Evolutionary conservation across 2,797 vertebrate genomes (phyloP).

Genomic region (Pantherophis vulpinus): DNA sequence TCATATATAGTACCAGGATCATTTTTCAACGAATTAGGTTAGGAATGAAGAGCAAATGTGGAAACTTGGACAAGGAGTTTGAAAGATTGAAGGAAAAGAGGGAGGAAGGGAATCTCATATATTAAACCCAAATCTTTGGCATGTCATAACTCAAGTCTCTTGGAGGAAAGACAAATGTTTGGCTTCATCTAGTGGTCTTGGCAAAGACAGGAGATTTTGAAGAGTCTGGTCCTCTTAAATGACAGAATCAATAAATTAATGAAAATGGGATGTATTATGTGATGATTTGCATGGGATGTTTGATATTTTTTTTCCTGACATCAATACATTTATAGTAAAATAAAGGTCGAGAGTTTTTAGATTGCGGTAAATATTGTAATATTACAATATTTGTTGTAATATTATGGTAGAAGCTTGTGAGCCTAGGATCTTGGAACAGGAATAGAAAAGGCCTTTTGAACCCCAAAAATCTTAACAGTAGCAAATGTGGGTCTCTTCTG

Average conservation of each 20-base stretch:
- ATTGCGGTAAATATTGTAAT: background rate
- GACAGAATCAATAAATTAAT: constrained; percentile 59
- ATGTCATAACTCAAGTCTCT: constrained; percentile 54
- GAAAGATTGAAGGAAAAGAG: constrained; percentile 41
- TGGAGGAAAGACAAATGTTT: constrained; percentile 43
- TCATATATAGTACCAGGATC: constrained; percentile 18
- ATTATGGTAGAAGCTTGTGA: background rate
- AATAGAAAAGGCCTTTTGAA: background rate
- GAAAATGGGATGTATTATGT: constrained; percentile 32
- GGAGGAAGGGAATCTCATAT: constrained; percentile 45
- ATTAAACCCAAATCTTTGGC: constrained; percentile 40
- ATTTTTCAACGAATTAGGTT: constrained; percentile 35
- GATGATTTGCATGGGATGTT: constrained; percentile 25
- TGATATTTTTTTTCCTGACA: constrained; percentile 23
- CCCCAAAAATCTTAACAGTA: background rate
- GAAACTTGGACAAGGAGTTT: constrained; percentile 63
- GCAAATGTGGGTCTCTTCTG: background rate
- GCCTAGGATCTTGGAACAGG: background rate
- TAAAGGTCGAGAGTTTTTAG: background rate
- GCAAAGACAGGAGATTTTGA: constrained; percentile 52
- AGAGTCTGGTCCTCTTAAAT: constrained; percentile 52
- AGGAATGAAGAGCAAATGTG: constrained; percentile 2
- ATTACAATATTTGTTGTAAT: background rate
- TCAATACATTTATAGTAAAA: constrained; percentile 8
- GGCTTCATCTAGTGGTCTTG: constrained; percentile 58